phyloP scores from a whole-genome alignment of 2,797 vertebrate species.

The Phyllotis vaccarum region DNA sequence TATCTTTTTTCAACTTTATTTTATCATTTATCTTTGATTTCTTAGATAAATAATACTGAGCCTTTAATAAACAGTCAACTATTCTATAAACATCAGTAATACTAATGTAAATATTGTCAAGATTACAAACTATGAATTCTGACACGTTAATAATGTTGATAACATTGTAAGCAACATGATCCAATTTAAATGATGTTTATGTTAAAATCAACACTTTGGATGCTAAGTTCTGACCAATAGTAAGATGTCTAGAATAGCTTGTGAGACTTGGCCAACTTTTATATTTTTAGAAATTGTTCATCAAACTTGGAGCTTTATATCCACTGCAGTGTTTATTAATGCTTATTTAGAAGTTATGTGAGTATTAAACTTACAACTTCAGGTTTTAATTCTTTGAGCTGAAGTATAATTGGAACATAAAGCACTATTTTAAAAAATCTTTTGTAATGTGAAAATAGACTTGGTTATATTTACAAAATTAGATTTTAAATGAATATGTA shows the following conservation, averaged over 20 bases:
- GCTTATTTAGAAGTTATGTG: conserved; percentile 73
- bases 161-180: conserved; percentile 65
- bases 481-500: not conserved
- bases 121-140: conserved; percentile 75
- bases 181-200: conserved; percentile 73
- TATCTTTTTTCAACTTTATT: conserved; percentile 72
- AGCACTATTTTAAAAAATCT: not conserved
- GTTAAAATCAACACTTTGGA: conserved; percentile 71
- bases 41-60: conserved; percentile 71
- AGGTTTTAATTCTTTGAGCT: conserved; percentile 47
- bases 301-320: conserved; percentile 64
- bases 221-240: conserved; percentile 60
- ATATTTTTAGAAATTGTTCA: conserved; percentile 73
- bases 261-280: conserved; percentile 71
- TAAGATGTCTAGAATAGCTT: conserved; percentile 72
- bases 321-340: conserved; percentile 46
- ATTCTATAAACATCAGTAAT: conserved; percentile 78
- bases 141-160: conserved; percentile 72
- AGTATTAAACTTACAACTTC: conserved; percentile 66
- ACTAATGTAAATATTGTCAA: conserved; percentile 78
- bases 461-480: conserved; percentile 12
- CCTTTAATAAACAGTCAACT: conserved; percentile 73
- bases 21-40: conserved; percentile 74
- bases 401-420: conserved; percentile 40
- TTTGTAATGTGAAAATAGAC: conserved; percentile 48